These are phyloP conservation scores for Plutomurus gul DNA, from an alignment of 1,140 invertebrate species.

Conservation along the genomic window DNA sequence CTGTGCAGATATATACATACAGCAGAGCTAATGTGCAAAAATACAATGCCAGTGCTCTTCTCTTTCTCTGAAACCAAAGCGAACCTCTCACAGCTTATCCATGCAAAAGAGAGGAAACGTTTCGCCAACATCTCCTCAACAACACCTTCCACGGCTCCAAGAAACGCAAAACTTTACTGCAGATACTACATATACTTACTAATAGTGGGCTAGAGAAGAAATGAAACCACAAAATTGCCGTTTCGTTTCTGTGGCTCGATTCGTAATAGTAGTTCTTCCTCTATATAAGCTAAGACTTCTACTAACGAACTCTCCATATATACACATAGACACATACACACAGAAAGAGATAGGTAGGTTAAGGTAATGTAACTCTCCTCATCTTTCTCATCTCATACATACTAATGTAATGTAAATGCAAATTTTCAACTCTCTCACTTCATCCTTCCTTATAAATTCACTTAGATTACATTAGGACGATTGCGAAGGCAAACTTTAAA, in stretches of 20 bases:
- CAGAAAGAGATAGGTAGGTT: not conserved
- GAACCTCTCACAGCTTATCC: too few species aligned
- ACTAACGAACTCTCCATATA: not conserved
- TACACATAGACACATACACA: not conserved
- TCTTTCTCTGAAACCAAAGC: too few species aligned
- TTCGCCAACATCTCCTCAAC: too few species aligned
- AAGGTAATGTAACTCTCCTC: not conserved
- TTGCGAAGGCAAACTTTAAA: not conserved
- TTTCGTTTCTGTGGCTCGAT: not conserved
- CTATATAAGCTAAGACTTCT: too few species aligned
- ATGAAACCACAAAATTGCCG: not conserved
- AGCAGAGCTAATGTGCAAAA: too few species aligned
- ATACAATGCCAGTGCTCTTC: too few species aligned
- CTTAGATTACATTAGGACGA: not conserved
- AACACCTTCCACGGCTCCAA: too few species aligned
- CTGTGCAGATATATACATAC: too few species aligned
- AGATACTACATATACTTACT: not conserved
- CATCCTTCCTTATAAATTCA: conserved; percentile 3
- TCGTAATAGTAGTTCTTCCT: not conserved
- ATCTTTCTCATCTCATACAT: not conserved
- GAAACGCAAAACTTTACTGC: too few species aligned
- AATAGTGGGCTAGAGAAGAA: not conserved
- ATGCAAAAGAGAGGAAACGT: too few species aligned
- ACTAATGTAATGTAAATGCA: conserved; percentile 29
- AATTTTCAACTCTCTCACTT: conserved; percentile 21